These are phyloP conservation scores for Luperina testacea DNA, from an alignment of 2,888 invertebrate species.

Conservation along the genomic window DNA sequence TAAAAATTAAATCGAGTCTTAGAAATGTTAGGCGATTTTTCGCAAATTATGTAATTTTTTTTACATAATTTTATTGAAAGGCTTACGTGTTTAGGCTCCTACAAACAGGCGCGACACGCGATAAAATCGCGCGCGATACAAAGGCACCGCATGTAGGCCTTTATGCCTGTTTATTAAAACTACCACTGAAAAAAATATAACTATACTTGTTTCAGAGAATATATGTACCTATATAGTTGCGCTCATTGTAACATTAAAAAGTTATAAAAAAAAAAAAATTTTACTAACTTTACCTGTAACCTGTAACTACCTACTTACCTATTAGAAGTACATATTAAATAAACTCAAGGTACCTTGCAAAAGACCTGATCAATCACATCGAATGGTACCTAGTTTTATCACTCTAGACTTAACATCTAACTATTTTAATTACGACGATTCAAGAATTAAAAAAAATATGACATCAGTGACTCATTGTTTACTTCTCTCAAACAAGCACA, in stretches of 20 bases:
- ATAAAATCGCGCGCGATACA: no score
- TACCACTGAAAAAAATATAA: neutral
- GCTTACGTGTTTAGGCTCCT: no score
- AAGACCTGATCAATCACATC: constrained; percentile 6
- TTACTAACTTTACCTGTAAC: neutral
- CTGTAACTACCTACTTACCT: no score
- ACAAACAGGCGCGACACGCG: no score
- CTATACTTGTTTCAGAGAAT: neutral
- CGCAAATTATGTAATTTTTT: neutral
- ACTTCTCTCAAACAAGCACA: neutral
- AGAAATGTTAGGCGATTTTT: neutral
- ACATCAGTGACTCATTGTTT: neutral
- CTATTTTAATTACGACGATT: neutral
- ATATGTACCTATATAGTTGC: no score
- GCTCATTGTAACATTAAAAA: neutral
- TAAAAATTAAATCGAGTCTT: neutral
- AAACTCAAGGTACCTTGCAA: neutral
- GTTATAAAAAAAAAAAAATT: neutral
- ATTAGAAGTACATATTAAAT: neutral
- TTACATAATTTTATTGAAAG: neutral
- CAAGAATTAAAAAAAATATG: neutral
- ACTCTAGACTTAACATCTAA: neutral
- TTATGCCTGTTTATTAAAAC: neutral
- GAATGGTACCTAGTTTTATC: constrained; percentile 19
- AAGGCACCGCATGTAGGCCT: no score